Evolutionary conservation across 2,797 vertebrate species (phyloP), one percentile per base, ranked within the genome.

Genomic region (Xenops minutus): DNA sequence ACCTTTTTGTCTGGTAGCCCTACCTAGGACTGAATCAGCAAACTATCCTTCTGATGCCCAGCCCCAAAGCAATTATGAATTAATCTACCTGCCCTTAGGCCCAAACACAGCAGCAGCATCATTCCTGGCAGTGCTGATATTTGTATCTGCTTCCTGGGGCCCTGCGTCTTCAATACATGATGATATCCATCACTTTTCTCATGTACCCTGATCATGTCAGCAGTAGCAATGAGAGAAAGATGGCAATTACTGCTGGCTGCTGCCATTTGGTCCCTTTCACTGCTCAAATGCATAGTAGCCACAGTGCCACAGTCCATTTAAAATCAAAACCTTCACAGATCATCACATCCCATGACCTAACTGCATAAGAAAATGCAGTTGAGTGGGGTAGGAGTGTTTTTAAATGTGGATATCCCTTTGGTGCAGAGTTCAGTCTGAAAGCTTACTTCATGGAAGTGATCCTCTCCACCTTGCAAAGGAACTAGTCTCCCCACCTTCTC

Each of bases 81-180:
- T 77, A 26, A 83, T 29, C 39, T 48, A 19, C 30, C 21, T 56
- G 61, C 30, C 43, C 36, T 55, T 61, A 80, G 41, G 54, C 52
- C 34, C 55, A 23, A 43, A 41, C 12, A 81, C 64, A 56, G 66
- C 34, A 72, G 10, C 12, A 62, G 6, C 24, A 29, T 21, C 5
- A 56, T n/a, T 77, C 39, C 49, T 62, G 43, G 39, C 55, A 93
- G 64, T 23, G 48, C 48, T 63, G 14, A 5, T 72, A 43, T 39
- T 64, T 0, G 0, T 10, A 19, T 32, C 46, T 59, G 13, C 20
- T 48, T 49, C 59, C n/a, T 4, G 3, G 12, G 37, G 29, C 37
- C 22, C 62, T 58, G 46, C 51, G 7, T 75, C 10, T 58, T 58
- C 3, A 3, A 51, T n/a, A 36, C 21, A 15, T 32, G 29, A 18